These are phyloP conservation scores for Neopipo cinnamomea DNA, from an alignment of 2,113 vertebrate species.

Conservation along the genomic window DNA sequence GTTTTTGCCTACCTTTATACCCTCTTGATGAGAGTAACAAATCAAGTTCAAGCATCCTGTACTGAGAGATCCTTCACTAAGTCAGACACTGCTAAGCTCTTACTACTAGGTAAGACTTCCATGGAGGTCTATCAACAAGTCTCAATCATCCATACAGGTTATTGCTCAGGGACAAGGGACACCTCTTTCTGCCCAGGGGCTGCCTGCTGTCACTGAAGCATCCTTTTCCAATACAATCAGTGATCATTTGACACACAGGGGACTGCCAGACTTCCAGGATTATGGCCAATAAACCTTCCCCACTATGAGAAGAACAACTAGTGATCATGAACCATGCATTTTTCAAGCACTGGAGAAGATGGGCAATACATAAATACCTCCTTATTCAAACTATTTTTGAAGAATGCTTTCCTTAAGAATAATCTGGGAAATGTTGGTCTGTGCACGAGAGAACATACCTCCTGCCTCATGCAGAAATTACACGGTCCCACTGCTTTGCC, in stretches of 20 bases:
- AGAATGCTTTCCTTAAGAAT: not conserved
- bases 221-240: conserved; percentile 22
- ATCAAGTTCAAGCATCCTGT: conserved; percentile 11
- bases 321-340: not conserved
- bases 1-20: conserved; percentile 8
- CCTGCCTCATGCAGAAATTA: fast-evolving
- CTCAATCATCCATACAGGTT: conserved; percentile 23
- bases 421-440: not conserved
- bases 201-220: conserved; percentile 1
- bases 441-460: not conserved
- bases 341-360: not conserved
- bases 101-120: not conserved
- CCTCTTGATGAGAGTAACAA: conserved; percentile 5
- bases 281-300: conserved; percentile 22
- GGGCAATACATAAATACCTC: not conserved
- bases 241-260: not conserved
- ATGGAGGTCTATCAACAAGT: conserved; percentile 42
- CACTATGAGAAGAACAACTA: not conserved
- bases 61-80: not conserved
- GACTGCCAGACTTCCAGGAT: not conserved
- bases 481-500: not conserved
- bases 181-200: not conserved
- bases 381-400: not conserved
- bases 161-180: conserved; percentile 44
- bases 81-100: not conserved